Evolutionary conservation across 2,113 vertebrate genomes (phyloP).

Genomic region (Ictalurus punctatus): DNA sequence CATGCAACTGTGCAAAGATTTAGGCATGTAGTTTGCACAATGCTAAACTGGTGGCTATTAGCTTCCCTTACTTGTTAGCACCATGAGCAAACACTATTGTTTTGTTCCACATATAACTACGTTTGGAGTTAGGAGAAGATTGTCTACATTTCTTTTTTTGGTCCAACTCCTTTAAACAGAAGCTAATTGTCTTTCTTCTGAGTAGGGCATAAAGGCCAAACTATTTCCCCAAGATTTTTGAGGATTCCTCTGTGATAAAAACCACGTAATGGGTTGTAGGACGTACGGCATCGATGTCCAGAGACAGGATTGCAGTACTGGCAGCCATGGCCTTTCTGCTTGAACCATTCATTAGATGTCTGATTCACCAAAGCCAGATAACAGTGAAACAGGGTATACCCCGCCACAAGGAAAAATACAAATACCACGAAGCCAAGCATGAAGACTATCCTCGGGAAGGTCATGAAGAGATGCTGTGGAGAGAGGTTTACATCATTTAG

Average conservation of each 20-base stretch:
- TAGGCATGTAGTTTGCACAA: background rate
- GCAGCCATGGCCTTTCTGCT: conserved; percentile 63
- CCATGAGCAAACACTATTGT: background rate
- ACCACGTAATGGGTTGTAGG: conserved; percentile 67
- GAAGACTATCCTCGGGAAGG: conserved; percentile 90
- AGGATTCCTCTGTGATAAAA: conserved; percentile 79
- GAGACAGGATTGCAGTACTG: conserved; percentile 68
- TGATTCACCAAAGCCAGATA: conserved; percentile 86
- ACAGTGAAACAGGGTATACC: conserved; percentile 81
- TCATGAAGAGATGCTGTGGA: conserved; percentile 88
- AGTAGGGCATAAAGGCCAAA: conserved; percentile 64
- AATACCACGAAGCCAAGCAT: conserved; percentile 88
- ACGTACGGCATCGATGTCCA: conserved; percentile 45
- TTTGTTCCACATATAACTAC: background rate
- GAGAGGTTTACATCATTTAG: conserved; percentile 7
- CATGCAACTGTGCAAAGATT: background rate
- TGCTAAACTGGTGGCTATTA: background rate
- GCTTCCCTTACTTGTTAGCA: background rate
- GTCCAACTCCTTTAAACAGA: background rate
- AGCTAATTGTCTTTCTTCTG: conserved; percentile 65
- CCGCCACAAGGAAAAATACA: conserved; percentile 80
- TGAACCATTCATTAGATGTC: conserved; percentile 91
- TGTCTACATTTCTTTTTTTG: background rate
- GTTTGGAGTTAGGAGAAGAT: background rate
- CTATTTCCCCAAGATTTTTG: conserved; percentile 83